Evolutionary conservation across 2,113 vertebrate species (phyloP), one percentile per base, ranked within the genome.

Genomic region (Misgurnus mizolepis): DNA sequence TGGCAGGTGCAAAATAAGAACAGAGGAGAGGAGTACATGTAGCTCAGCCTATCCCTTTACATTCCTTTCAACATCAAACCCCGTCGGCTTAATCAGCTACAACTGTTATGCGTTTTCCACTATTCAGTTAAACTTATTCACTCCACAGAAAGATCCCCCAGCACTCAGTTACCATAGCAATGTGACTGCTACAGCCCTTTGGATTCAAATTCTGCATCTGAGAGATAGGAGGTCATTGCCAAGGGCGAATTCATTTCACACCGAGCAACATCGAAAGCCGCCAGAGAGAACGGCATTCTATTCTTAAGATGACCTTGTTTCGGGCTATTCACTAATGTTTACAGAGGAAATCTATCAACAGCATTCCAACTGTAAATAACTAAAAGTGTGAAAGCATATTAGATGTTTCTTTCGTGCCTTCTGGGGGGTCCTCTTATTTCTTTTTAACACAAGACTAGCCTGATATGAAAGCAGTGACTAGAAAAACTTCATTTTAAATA

Each of bases 121-220:
- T 83, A 76, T 82, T 81, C 82, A 39, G 80, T 84, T 86, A 86
- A 83, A 86, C 83, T 84, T 87, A 83, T 68, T 82, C 85, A 81
- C 83, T 87, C 79, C 22, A 70, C 74, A 56, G 61, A 85, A 83
- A 84, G 64, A 81, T 79, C 80, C 83, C 79, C 85, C 76, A 74
- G 80, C 78, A 81, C 82, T 82, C 84, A 73, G 85, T 84, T 85
- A 88, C 86, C 86, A 85, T 85, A 85, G 86, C 84, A 82, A 87
- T 83, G 82, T 84, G 77, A 80, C 82, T 76, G 70, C 84, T 79
- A 72, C 82, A 83, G 84, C 82, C 84, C 81, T 82, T 76, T 78
- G 67, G 77, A 86, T 85, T 85, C 78, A 83, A 84, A 84, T 84
- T 85, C 84, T 84, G 80, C 65, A 85, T 84, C 78, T 81, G 78